Percentiles rank a stretch among this genome's conserved stretches.
These are phyloP conservation scores for Zapornia atra DNA, from an alignment of 2,113 vertebrate species.

Conservation along the genomic window DNA sequence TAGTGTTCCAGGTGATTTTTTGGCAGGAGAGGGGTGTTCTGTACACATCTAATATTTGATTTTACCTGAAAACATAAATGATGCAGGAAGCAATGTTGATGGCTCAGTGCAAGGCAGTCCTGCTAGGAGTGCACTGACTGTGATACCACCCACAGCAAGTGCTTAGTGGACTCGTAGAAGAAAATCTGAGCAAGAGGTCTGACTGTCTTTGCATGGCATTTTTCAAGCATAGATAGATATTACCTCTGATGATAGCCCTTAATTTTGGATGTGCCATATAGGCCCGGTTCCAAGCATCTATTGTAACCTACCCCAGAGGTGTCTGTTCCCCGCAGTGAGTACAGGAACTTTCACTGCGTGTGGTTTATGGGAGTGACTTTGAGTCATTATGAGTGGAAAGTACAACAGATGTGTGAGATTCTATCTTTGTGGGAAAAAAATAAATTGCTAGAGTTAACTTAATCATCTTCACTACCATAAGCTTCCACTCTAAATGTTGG, in stretches of 20 bases:
- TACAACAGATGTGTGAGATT: neutral
- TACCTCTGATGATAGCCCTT: neutral
- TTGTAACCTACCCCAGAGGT: neutral
- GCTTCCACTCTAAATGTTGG: neutral
- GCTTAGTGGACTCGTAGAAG: neutral
- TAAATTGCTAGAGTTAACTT: neutral
- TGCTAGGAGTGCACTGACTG: neutral
- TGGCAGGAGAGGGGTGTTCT: neutral
- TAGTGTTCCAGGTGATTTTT: neutral
- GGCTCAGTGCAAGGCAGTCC: neutral
- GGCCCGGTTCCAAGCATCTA: neutral
- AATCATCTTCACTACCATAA: neutral
- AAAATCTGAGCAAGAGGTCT: neutral
- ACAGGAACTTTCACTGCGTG: neutral
- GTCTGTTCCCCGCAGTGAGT: neutral
- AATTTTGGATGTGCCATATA: neutral
- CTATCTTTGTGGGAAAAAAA: neutral
- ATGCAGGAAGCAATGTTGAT: neutral
- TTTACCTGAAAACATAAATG: neutral
- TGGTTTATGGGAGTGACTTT: neutral
- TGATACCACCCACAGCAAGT: neutral
- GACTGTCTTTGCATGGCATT: neutral
- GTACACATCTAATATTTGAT: neutral
- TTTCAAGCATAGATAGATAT: neutral
- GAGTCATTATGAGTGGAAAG: neutral